Evolutionary conservation across 2,113 vertebrate genomes (phyloP).

Genomic region (Scomber japonicus): DNA sequence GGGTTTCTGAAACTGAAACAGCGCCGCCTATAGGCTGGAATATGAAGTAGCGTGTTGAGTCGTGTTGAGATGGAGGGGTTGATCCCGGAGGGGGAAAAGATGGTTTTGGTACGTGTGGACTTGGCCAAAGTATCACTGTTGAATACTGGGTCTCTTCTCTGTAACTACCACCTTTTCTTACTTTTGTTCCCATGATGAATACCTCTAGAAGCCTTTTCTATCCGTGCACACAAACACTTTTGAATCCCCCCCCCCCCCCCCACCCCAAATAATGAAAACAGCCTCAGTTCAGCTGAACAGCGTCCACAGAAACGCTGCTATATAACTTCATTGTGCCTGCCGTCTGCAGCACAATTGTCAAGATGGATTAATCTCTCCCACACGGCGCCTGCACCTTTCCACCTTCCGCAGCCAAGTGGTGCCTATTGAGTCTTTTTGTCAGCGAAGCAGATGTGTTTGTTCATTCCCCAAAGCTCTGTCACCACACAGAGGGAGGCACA

Average conservation of each 20-base stretch:
- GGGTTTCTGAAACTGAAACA: too few species aligned
- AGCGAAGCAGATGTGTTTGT: constrained; percentile 60
- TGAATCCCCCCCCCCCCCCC: not conserved
- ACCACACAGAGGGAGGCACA: constrained; percentile 31
- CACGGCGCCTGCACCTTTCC: constrained; percentile 47
- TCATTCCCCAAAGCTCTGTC: constrained; percentile 48
- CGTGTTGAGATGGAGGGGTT: too few species aligned
- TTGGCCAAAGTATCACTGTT: too few species aligned
- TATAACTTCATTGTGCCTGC: constrained; percentile 3
- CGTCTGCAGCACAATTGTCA: constrained; percentile 46
- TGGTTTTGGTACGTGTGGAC: too few species aligned
- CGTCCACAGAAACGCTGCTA: constrained; percentile 23
- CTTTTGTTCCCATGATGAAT: not conserved
- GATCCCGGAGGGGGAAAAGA: too few species aligned
- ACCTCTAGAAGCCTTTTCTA: not conserved
- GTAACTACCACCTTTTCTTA: not conserved
- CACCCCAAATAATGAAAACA: not conserved
- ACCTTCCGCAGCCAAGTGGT: constrained; percentile 44
- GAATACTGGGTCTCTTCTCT: not conserved
- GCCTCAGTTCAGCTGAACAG: constrained; percentile 12
- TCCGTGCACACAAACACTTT: constrained; percentile 1
- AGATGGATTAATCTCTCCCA: constrained; percentile 61
- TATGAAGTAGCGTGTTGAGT: too few species aligned
- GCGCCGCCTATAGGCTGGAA: too few species aligned
- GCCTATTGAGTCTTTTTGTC: constrained; percentile 45